phyloP scores from a whole-genome alignment of 2,888 invertebrate species.

The Kryphioiulus occultus region DNA sequence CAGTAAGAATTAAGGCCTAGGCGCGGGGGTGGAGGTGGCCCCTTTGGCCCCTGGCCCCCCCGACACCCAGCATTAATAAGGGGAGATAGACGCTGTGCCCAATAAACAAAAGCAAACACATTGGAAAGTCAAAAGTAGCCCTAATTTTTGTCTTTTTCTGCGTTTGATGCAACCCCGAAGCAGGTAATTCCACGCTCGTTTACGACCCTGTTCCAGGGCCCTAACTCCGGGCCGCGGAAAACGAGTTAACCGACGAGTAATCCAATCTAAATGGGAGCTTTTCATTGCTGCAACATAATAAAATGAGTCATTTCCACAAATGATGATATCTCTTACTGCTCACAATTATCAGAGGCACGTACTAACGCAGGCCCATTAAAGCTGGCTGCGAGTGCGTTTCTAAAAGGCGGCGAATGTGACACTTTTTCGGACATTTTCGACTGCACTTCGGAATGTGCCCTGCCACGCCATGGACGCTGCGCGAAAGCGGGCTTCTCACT shows the following conservation, averaged over 20 bases:
- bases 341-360: conserved; percentile 45
- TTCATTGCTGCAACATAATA: conserved; percentile 49
- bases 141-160: conserved; percentile 16
- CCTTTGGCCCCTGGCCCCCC: neutral
- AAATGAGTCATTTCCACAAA: conserved; percentile 50
- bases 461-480: too few relatives aligned
- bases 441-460: too few relatives aligned
- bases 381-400: too few relatives aligned
- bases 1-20: conserved; percentile 12
- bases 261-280: conserved; percentile 49
- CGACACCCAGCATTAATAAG: neutral
- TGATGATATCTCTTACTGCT: conserved; percentile 50
- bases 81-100: neutral
- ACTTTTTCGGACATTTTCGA: neutral
- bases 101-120: conserved; percentile 46
- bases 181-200: neutral
- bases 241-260: conserved; percentile 37
- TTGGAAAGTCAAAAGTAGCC: conserved; percentile 42
- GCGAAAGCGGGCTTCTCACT: too few relatives aligned
- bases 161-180: neutral
- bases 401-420: neutral
- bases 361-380: neutral
- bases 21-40: neutral
- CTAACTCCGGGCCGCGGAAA: conserved; percentile 1
- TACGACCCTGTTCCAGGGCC: conserved; percentile 9